phyloP scores from a whole-genome alignment of 1,140 invertebrate species.

The Muscidifurax raptorellus region DNA sequence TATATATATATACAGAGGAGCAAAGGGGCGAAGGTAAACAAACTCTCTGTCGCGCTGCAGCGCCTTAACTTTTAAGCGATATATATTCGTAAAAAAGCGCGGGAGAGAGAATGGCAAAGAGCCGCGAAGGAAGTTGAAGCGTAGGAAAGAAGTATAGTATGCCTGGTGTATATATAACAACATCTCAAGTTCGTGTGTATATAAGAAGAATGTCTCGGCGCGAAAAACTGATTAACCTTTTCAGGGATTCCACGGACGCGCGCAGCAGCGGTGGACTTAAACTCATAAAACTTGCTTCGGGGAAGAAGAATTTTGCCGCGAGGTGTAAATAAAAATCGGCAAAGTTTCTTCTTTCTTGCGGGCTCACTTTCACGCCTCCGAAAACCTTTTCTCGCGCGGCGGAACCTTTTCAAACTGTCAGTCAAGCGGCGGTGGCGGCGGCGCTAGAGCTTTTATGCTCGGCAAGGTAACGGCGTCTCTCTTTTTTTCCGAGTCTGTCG shows the following conservation, averaged over 20 bases:
- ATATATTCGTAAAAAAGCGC: neutral
- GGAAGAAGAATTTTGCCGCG: conserved; percentile 58
- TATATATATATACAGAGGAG: too few species aligned
- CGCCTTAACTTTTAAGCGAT: conserved; percentile 40
- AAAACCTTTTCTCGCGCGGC: neutral
- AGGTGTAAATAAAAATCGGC: conserved; percentile 60
- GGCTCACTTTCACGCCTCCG: conserved; percentile 29
- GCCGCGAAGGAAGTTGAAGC: too few species aligned
- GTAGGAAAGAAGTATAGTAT: neutral
- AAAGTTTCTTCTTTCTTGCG: conserved; percentile 42
- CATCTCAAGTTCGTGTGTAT: conserved; percentile 53
- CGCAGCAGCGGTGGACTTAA: conserved; percentile 8
- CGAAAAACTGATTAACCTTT: conserved; percentile 63
- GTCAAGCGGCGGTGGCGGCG: neutral
- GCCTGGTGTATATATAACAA: conserved; percentile 51
- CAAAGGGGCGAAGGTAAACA: neutral
- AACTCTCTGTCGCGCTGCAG: neutral
- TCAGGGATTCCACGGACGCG: conserved; percentile 55
- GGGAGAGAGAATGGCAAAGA: neutral
- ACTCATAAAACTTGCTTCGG: conserved; percentile 63
- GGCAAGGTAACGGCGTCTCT: conserved; percentile 17
- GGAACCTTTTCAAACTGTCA: conserved; percentile 31
- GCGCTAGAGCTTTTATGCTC: conserved; percentile 5
- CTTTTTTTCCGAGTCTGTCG: neutral
- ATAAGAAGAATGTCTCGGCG: conserved; percentile 43